These are phyloP conservation scores for Drosophila demipolita DNA, from an alignment of 2,888 invertebrate species.

Conservation along the genomic window DNA sequence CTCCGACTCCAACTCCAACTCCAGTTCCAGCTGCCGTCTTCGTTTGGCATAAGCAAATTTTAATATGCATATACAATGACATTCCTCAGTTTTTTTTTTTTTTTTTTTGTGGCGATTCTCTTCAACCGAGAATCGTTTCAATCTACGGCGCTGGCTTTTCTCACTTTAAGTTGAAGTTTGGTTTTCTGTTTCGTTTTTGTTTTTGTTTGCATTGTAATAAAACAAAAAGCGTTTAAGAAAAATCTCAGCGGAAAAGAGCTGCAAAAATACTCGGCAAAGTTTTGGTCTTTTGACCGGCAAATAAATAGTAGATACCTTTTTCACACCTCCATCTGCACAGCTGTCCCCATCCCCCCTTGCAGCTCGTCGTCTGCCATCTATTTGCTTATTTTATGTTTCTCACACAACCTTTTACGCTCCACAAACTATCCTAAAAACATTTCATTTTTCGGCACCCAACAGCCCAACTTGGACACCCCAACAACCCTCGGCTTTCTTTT, in stretches of 20 bases:
- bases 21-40: slow-evolving; percentile 14
- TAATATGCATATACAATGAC: slow-evolving; percentile 71
- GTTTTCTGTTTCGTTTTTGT: slow-evolving; percentile 4
- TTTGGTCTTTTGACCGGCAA: slow-evolving; percentile 55
- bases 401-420: slow-evolving; percentile 51
- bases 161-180: slow-evolving; percentile 48
- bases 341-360: neutral
- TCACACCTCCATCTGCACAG: slow-evolving; percentile 61
- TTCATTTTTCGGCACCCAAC: slow-evolving; percentile 35
- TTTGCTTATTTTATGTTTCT: slow-evolving; percentile 18
- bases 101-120: slow-evolving; percentile 26
- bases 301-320: slow-evolving; percentile 52
- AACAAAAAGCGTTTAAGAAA: slow-evolving; percentile 50
- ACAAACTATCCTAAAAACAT: slow-evolving; percentile 52
- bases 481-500: slow-evolving; percentile 46
- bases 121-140: slow-evolving; percentile 39
- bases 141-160: slow-evolving; percentile 71
- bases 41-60: slow-evolving; percentile 70
- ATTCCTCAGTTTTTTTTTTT: slow-evolving; percentile 30
- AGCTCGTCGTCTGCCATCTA: neutral
- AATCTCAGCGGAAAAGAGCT: slow-evolving; percentile 64
- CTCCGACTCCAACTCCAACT: slow-evolving; percentile 2
- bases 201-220: slow-evolving; percentile 59
- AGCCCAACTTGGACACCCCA: slow-evolving; percentile 9
- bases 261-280: slow-evolving; percentile 49